Evolutionary conservation across 2,113 vertebrate genomes (phyloP).

Genomic region (Coptodon rendalli): DNA sequence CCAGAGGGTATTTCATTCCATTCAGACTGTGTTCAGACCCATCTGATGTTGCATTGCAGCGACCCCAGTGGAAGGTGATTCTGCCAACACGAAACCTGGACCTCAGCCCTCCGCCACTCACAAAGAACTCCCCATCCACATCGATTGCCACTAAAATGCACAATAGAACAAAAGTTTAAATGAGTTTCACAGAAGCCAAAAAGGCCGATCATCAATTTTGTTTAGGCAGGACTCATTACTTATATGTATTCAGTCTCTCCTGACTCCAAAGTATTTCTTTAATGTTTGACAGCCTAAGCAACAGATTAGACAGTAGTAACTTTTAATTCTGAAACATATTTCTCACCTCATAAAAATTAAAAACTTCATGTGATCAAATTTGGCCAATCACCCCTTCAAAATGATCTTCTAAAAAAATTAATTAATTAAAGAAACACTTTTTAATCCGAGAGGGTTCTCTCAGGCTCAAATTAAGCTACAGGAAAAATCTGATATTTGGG

Average conservation of each 20-base stretch:
- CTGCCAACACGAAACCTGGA: conserved; percentile 81
- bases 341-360: neutral
- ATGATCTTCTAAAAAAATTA: fast-evolving
- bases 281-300: neutral
- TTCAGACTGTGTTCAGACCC: conserved; percentile 95
- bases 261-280: neutral
- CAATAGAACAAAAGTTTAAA: neutral
- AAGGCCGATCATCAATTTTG: neutral
- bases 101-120: conserved; percentile 86
- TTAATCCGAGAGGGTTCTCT: neutral
- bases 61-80: conserved; percentile 94
- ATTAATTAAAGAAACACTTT: neutral
- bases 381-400: neutral
- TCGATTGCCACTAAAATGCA: conserved; percentile 80
- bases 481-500: too few relatives aligned
- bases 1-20: conserved; percentile 89
- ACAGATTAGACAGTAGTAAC: neutral
- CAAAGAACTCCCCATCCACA: conserved; percentile 83
- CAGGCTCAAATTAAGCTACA: too few relatives aligned
- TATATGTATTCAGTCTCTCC: neutral
- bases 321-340: neutral
- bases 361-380: neutral
- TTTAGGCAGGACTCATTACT: neutral
- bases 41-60: conserved; percentile 86
- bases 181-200: neutral